Evolutionary conservation across 1,140 invertebrate genomes (phyloP).

Genomic region (Cyclina sinensis): DNA sequence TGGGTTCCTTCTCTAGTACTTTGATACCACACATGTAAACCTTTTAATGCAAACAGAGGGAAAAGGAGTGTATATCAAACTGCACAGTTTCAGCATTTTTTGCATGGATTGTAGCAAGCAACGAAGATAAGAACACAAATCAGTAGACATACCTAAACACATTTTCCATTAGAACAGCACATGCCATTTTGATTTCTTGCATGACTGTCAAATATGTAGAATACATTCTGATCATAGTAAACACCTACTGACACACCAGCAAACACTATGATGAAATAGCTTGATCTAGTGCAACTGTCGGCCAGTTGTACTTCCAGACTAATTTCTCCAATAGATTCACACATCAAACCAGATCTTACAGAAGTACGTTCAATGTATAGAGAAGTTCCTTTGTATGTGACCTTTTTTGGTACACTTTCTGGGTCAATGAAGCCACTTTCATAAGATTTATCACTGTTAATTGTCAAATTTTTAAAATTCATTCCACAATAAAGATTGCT

Average conservation of each 20-base stretch:
- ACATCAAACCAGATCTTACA: too few species aligned
- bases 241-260: neutral
- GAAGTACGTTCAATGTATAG: too few species aligned
- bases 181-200: neutral
- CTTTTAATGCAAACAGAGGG: neutral
- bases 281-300: too few species aligned
- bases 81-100: neutral
- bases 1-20: too few species aligned
- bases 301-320: too few species aligned
- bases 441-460: too few species aligned
- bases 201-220: neutral
- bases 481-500: too few species aligned
- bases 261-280: neutral
- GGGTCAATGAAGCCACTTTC: neutral
- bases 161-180: neutral
- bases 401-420: neutral
- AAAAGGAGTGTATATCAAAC: neutral
- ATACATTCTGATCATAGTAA: neutral
- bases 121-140: neutral
- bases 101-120: neutral
- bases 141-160: neutral
- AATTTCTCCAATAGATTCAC: too few species aligned
- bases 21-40: neutral
- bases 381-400: neutral
- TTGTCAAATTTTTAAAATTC: too few species aligned